Evolutionary conservation across 2,797 vertebrate species (phyloP).

Genomic region (Mus spretus): DNA sequence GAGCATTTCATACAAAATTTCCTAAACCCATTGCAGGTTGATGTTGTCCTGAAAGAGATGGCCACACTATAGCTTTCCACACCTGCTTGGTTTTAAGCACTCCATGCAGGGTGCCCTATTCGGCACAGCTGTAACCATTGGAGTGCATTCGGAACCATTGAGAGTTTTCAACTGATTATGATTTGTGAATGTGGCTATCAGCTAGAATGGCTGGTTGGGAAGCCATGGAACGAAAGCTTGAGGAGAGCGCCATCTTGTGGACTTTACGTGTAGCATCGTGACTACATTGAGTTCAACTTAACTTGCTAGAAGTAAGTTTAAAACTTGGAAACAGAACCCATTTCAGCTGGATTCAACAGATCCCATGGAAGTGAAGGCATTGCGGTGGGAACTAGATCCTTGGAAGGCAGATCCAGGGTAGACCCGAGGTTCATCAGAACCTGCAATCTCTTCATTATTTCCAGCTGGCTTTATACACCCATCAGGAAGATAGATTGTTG

Average conservation of each 20-base stretch:
- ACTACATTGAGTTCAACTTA: neutral
- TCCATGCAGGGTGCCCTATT: neutral
- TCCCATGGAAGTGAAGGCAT: neutral
- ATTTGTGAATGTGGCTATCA: neutral
- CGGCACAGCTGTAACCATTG: neutral
- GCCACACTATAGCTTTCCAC: neutral
- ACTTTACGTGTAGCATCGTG: constrained; percentile 36
- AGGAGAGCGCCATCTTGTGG: constrained; percentile 76
- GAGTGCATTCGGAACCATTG: neutral
- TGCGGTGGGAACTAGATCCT: neutral
- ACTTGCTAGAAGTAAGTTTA: constrained; percentile 29
- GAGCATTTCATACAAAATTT: neutral
- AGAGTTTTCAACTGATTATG: neutral
- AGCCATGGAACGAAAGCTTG: constrained; percentile 57
- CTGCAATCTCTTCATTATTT: neutral
- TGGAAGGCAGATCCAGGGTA: neutral
- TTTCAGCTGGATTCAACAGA: neutral
- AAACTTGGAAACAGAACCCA: neutral
- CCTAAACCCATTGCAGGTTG: neutral
- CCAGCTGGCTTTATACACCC: neutral
- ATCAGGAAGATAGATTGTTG: neutral
- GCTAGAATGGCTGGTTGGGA: fast-evolving
- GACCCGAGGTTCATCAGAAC: neutral
- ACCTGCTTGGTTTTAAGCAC: constrained; percentile 15
- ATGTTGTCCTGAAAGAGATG: neutral